Evolutionary conservation across 2,113 vertebrate genomes (phyloP), one percentile per base, ranked within the genome.

Genomic region (Eolophus roseicapilla): DNA sequence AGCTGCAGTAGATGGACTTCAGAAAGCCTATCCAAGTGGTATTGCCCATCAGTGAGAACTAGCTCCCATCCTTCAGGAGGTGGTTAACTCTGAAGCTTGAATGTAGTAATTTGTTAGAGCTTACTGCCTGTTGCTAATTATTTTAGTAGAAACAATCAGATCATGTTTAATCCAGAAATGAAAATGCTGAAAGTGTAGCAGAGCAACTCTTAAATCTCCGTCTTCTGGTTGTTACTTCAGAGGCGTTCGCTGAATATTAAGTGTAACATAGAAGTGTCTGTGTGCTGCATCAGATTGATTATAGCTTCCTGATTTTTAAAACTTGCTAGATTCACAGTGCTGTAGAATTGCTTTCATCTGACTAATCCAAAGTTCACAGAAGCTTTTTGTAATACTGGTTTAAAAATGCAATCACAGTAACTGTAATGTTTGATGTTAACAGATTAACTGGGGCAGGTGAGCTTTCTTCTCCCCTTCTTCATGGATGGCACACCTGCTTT

Each of bases 1-100:
- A 77, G 47, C 44, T 37, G 43, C 59, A 31, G 43, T 17, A 4
- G 44, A 27, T 62, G 43, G 39, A 8, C 27, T 64, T 50, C 47
- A 55, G 5, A 44, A 43, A 44, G 35, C 37, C 33, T 69, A 3
- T 69, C 16, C 11, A 2, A 7, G 29, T 31, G 57, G 7, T 55
- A 21, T 19, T 1, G 2, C 41, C 10, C 3, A 31, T 43, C 0
- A 0, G 9, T 44, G 31, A 50, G 64, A 73, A 31, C 6, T 77
- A 33, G 63, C 53, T 73, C 46, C 46, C 37, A 6, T 39, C 43
- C 65, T 70, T 85, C 19, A 37, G 76, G n/a, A 69, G 74, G 35
- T 52, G 18, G 62, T 69, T 64, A 55, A n/a, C 52, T 67, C 44
- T 63, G n/a, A 44, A 74, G 39, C 39, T 31, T 46, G 35, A 50